Conservation (phyloP, 2,113 vertebrate species). For the Himantopus leucocephalus region DNA sequence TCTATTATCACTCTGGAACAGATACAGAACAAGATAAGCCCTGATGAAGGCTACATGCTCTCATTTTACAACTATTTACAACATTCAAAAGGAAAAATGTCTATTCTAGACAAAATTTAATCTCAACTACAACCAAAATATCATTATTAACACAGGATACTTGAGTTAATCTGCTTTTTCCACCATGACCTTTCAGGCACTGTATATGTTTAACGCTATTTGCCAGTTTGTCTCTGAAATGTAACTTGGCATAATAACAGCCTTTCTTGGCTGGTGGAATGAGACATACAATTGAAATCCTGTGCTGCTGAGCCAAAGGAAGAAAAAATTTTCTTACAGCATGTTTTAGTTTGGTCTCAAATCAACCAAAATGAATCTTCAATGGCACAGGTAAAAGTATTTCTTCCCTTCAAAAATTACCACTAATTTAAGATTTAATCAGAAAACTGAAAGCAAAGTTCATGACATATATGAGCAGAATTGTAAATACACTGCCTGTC, state of each 20-base stretch:
- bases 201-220: constrained; percentile 2
- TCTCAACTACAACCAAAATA: constrained; percentile 12
- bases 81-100: constrained; percentile 78
- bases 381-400: neutral
- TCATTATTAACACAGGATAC: neutral
- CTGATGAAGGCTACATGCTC: constrained; percentile 46
- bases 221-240: constrained; percentile 7
- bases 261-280: neutral
- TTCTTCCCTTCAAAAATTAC: neutral
- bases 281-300: neutral
- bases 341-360: neutral
- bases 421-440: neutral
- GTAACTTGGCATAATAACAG: neutral
- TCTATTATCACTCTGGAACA: constrained; percentile 72
- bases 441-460: neutral
- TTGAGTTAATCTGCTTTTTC: constrained; percentile 6
- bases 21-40: constrained; percentile 55
- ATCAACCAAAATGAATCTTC: neutral
- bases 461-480: neutral
- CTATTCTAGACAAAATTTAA: constrained; percentile 53
- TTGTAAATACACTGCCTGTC: neutral
- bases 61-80: constrained; percentile 76
- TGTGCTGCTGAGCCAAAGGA: neutral
- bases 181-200: neutral
- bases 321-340: neutral